Base-by-base conservation (phyloP, 2,888 invertebrate genomes). In the Eupithecia subfuscata region DNA sequence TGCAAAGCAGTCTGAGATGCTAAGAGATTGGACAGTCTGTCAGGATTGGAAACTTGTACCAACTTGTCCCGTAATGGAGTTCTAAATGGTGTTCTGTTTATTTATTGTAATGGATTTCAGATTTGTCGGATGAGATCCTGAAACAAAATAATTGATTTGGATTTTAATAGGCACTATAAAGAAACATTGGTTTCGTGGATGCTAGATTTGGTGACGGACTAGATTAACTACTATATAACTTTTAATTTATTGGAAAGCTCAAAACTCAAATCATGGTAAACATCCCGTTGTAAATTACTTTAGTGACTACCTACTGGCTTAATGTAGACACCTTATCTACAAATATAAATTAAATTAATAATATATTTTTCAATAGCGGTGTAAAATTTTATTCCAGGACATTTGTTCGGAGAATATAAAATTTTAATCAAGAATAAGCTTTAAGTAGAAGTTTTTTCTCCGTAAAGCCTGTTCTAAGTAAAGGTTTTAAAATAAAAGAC, bases 11-110 rank as follows among this genome's bases (percentile, higher is more conserved):
- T 74, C 69, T 45, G 69, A 76, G 74, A 71, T 74, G 71, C 71
- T 77, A 77, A 77, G 72, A 72, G 77, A 77, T 77, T 77, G 77
- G 75, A 67, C 74, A 77, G 45, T 77, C 64, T 72, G 73, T 70
- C 40, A 56, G 71, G 70, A 77, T 73, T 74, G 71, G 56, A 73
- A 71, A 68, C 76, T 73, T 60, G 70, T n/a, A 65, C 64, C 37
- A 73, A 73, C 60, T 69, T 73, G 73, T 56, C 45, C 11, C 14
- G 12, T 64, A 72, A 64, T 60, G 34, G 22, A 65, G 72, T 71
- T 64, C 25, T 65, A 67, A 52, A 64, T 30, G 60, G 43, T 70
- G 40, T 14, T 63, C 25, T 63, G 64, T 71, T 65, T 71, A 71
- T 71, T 65, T 71, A 71, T 65, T 71, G 43, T 45, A 22, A 48